Base-by-base conservation (phyloP, 1,140 invertebrate genomes). In the Drosophila persimilis region DNA sequence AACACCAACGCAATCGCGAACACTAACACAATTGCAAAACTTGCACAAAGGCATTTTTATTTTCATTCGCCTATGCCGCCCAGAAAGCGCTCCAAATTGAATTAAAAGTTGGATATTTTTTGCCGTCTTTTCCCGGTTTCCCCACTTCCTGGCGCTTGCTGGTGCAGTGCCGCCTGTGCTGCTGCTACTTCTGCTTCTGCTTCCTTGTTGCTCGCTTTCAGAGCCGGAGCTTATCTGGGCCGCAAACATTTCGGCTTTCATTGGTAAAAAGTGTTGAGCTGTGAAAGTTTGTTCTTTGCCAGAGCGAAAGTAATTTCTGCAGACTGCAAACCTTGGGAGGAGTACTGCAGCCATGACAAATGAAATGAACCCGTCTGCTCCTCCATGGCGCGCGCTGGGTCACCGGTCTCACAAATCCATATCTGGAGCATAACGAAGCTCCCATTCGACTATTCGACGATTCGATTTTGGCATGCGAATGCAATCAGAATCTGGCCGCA, bases 11-110 rank as follows among this genome's bases (percentile, higher is more conserved):
- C 56, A 47, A 46, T 72, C 56, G 56, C 67, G 78, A 29, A 29
- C 29, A 64, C 73, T 78, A 78, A 83, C 52, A 80, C 76, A 85
- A 85, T 83, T 83, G 80, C 13, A 63, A 76, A 80, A 85, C 77
- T 83, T 85, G 55, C 47, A 66, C 65, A 76, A 80, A 71, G 80
- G 56, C 46, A 79, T 61, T 79, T 74, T 79, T 66, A 79, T 74
- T 76, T 39, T 39, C 35, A 39, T 39, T 39, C 65, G 59, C 45
- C 73, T 63, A 53, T 57, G 65, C 44, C 41, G 31, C 31, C 31
- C 39, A 47, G 44, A 61, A 80, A 80, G 54, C 50, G 60, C 47
- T 70, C 41, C 51, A 72, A 85, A 83, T 83, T 85, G 73, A 83
- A 85, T 85, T 83, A 85, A 83, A 83, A 83, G 64, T 83, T 83